Conservation (phyloP, 2,888 invertebrate genomes). For the Melanargia galathea region DNA sequence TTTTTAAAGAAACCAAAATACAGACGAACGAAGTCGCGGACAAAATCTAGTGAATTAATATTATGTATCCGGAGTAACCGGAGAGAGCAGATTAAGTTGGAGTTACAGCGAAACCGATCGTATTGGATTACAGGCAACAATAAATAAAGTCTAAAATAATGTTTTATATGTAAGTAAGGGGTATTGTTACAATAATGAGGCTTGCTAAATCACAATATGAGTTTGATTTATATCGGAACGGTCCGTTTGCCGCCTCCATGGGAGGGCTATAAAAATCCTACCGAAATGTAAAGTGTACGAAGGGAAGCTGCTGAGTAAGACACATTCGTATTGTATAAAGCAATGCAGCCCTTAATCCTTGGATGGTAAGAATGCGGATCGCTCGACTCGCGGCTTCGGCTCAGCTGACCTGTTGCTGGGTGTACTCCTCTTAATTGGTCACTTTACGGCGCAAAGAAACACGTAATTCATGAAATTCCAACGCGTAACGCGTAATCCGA, state of each 20-base stretch:
- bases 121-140: conserved; percentile 65
- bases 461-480: conserved; percentile 50
- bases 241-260: conserved; percentile 74
- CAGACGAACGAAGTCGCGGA: too few relatives aligned
- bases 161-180: conserved; percentile 82
- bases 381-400: background rate
- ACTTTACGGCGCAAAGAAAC: conserved; percentile 50
- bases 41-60: conserved; percentile 60
- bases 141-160: conserved; percentile 74
- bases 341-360: conserved; percentile 30
- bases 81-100: conserved; percentile 52
- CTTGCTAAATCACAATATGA: conserved; percentile 84
- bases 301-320: conserved; percentile 28
- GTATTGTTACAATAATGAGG: conserved; percentile 84
- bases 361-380: conserved; percentile 27
- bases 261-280: conserved; percentile 74
- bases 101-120: conserved; percentile 53
- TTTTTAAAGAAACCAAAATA: too few relatives aligned
- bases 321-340: conserved; percentile 11
- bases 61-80: conserved; percentile 57
- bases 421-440: conserved; percentile 53
- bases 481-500: conserved; percentile 48
- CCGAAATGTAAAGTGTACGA: conserved; percentile 51
- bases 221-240: conserved; percentile 81
- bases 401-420: conserved; percentile 35